Conservation (phyloP, 1,140 invertebrate species). For the Drosophila nigromelanica region DNA sequence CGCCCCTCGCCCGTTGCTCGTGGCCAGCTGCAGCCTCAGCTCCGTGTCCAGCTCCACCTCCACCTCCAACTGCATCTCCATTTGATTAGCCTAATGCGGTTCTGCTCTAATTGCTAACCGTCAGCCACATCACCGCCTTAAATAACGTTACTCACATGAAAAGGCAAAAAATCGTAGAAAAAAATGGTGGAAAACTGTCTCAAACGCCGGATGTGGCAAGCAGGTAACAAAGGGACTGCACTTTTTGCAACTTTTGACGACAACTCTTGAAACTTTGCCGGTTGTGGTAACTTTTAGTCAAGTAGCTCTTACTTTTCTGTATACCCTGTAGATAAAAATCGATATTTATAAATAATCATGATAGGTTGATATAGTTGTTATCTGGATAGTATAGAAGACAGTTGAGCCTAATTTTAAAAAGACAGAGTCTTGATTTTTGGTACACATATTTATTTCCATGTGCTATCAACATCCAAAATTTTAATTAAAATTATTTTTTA, state of each 20-base stretch:
- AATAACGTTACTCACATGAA: slow-evolving; percentile 17
- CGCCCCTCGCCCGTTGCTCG: not conserved
- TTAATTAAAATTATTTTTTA: too few relatives aligned
- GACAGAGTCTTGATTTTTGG: too few relatives aligned
- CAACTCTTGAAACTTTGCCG: slow-evolving; percentile 52
- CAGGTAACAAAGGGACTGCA: slow-evolving; percentile 55
- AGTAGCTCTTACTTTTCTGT: slow-evolving; percentile 24
- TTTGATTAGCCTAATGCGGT: slow-evolving; percentile 79
- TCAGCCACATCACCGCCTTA: not conserved
- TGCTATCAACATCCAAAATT: too few relatives aligned
- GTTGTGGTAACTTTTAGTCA: slow-evolving; percentile 45
- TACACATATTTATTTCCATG: too few relatives aligned
- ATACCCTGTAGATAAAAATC: slow-evolving; percentile 1
- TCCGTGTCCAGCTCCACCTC: slow-evolving; percentile 25
- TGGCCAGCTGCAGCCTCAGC: slow-evolving; percentile 40
- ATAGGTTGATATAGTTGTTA: not conserved
- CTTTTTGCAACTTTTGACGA: slow-evolving; percentile 58
- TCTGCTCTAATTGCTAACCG: slow-evolving; percentile 60
- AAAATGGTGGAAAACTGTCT: slow-evolving; percentile 50
- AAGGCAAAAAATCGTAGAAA: not conserved
- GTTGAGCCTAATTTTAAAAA: too few relatives aligned
- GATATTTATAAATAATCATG: not conserved
- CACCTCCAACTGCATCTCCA: slow-evolving; percentile 28
- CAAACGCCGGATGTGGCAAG: slow-evolving; percentile 47
- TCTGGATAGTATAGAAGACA: too few relatives aligned